phyloP scores from a whole-genome alignment of 2,113 vertebrate species.

The Tamias sibiricus region DNA sequence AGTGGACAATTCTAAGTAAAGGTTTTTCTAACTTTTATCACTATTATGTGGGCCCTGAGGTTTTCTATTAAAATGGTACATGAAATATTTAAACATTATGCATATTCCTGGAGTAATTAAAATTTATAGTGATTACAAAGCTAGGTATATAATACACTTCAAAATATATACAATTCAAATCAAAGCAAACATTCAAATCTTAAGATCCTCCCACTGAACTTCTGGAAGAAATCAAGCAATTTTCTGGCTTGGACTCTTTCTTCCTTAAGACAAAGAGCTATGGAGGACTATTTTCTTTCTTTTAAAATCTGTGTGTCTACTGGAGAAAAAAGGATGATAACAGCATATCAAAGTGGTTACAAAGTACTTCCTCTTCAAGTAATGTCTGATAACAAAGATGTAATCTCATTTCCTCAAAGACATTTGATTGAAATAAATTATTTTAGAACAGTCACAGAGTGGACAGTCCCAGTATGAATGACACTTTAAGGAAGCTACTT shows the following conservation, averaged over 20 bases:
- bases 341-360: conserved; percentile 72
- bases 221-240: conserved; percentile 66
- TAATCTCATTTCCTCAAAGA: conserved; percentile 53
- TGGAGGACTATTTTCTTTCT: not conserved
- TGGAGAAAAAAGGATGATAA: not conserved
- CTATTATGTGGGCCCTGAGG: conserved; percentile 74
- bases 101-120: conserved; percentile 85
- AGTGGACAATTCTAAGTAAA: conserved; percentile 69
- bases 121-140: conserved; percentile 85
- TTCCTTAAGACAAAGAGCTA: conserved; percentile 44
- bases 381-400: conserved; percentile 41
- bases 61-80: conserved; percentile 80
- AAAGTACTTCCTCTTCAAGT: conserved; percentile 69
- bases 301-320: not conserved
- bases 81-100: conserved; percentile 80
- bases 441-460: conserved; percentile 51
- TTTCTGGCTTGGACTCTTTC: conserved; percentile 76
- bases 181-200: conserved; percentile 83
- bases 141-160: conserved; percentile 80
- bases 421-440: conserved; percentile 39
- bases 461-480: not conserved
- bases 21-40: conserved; percentile 77
- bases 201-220: conserved; percentile 76
- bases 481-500: conserved; percentile 3
- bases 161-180: conserved; percentile 84